Evolutionary conservation across 64 coral and sea anemone genomes (phyloP), one percentile per base, ranked within the genome.

Genomic region (Porites australiensis): DNA sequence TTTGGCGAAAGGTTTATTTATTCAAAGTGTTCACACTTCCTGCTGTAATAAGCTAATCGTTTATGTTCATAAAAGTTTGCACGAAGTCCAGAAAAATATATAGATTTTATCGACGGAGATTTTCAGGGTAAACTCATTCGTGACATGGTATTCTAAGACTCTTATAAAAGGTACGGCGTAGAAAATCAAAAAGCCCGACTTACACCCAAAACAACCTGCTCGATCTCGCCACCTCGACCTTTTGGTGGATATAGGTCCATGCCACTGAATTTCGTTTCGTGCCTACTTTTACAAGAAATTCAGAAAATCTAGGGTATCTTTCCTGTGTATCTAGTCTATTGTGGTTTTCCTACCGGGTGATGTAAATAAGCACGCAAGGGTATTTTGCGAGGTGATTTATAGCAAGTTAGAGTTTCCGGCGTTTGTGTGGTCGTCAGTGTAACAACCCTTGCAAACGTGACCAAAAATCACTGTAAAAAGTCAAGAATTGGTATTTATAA

Each of bases 341-440:
- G 81, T 67, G 61, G 81, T 67, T 69, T 37, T 83, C 81, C 81
- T 51, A 18, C 7, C 12, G 12, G 54, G 68, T 50, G 6, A 45
- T 67, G 81, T 50, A 20, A 83, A 43, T 21, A 45, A 12, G 81
- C 18, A 83, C 16, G 43, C 19, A 67, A 5, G 19, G n/a, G 18
- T 48, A 82, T 82, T 65, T 37, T 64, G 13, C 66, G 62, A 61
- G 16, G 60, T 67, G 63, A 83, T 67, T 46, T 67, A 22, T 50
- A n/a, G 44, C 81, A 14, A 50, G 61, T 48, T 50, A 83, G 45
- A 11, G 63, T 83, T 83, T 83, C 81, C 63, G 81, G 79, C 22
- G n/a, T 57, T 13, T 6, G 16, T 12, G 27, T 21, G 21, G 57
- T 21, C 44, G 61, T 37, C 27, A 37, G 44, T 67, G 44, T 21